These are phyloP conservation scores for Sebastes ruberrimus DNA, from an alignment of 2,797 vertebrate species.

Conservation along the genomic window DNA sequence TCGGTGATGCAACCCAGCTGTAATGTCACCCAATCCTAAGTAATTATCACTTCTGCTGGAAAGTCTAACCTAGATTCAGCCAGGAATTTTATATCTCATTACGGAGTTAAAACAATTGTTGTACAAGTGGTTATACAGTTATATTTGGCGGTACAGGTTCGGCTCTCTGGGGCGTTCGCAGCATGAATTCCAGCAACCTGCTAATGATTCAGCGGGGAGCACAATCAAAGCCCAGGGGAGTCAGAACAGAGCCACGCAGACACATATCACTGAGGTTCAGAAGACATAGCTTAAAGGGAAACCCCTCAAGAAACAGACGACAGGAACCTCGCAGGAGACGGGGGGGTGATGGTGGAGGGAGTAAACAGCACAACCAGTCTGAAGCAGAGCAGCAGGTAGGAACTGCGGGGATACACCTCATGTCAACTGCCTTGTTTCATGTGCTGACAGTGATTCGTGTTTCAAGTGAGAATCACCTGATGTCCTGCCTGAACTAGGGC, in stretches of 20 bases:
- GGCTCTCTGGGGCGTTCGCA: slow-evolving; percentile 7
- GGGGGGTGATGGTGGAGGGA: not conserved
- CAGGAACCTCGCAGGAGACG: not conserved
- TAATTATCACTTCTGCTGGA: slow-evolving; percentile 23
- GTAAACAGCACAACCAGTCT: slow-evolving; percentile 11
- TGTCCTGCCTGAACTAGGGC: not conserved
- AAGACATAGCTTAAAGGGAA: slow-evolving; percentile 28
- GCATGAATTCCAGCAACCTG: slow-evolving; percentile 15
- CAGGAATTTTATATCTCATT: slow-evolving; percentile 34
- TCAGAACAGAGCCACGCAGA: slow-evolving; percentile 16
- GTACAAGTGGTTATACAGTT: not conserved
- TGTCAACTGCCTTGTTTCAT: not conserved
- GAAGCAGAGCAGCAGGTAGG: slow-evolving; percentile 7
- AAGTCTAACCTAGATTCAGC: slow-evolving; percentile 45
- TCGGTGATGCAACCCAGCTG: slow-evolving; percentile 54
- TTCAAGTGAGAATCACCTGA: not conserved
- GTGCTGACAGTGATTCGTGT: not conserved
- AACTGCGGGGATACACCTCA: not conserved
- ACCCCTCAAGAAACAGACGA: slow-evolving; percentile 18
- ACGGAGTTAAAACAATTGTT: slow-evolving; percentile 23
- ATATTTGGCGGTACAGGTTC: not conserved
- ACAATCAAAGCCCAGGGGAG: slow-evolving; percentile 23
- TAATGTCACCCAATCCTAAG: slow-evolving; percentile 41
- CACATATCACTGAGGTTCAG: slow-evolving; percentile 9
- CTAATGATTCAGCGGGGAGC: slow-evolving; percentile 48